Evolutionary conservation across 2,888 invertebrate genomes (phyloP), one percentile per base, ranked within the genome.

Genomic region (Nymphalis polychloros): DNA sequence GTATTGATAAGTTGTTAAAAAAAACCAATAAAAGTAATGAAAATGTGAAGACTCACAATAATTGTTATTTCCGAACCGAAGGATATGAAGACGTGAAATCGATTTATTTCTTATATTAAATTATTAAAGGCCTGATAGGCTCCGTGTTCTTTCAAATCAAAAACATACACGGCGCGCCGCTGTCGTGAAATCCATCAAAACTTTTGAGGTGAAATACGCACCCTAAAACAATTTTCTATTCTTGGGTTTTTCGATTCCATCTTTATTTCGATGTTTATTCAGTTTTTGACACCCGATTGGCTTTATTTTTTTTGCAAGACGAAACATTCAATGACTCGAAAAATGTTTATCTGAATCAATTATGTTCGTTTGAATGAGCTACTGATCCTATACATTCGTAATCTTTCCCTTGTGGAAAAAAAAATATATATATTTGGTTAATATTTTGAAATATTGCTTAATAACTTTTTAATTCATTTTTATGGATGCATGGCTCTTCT

Each of bases 111-210:
- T 4, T 35, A 17, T 61, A 66, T 66, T 60, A 66, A 60, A 52
- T 17, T 61, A 53, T 47, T 66, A n/a, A 55, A 23, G 27, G 13
- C 53, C 53, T 31, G 53, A 55, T 55, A 31, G 23, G 31, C 31
- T 31, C 31, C 53, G 31, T 31, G 53, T 27, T 31, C 31, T 31
- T 52, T 13, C 52, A 52, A 52, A 52, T 52, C 52, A 60, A 64
- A 64, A 65, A 46, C 60, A 47, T 59, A 52, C 52, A 65, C 59
- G 50, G 60, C 65, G 47, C 19, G 41, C 49, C 41, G 64, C 48
- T 60, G 65, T 65, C 60, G 52, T 46, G 65, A 47, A 65, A 65
- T 65, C 65, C 52, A 65, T 65, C 65, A 60, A 60, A 65, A 65
- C 52, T 65, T 65, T 65, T 41, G 16, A 23, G 20, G 31, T 41